Base-by-base conservation (phyloP, 2,113 vertebrate species). In the Aix galericulata region DNA sequence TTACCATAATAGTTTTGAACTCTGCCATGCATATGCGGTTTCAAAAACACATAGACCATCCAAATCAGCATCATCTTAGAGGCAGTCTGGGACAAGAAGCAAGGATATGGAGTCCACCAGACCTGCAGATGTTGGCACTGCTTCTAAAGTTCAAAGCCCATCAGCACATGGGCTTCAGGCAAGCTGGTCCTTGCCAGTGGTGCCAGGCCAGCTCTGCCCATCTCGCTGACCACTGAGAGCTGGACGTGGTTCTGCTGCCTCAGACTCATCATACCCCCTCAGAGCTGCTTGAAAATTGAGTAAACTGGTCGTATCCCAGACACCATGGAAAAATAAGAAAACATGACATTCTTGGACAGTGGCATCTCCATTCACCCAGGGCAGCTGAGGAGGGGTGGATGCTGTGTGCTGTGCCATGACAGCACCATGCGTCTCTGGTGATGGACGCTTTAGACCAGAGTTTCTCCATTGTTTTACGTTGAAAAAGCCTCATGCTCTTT, bases 381-480 rank as follows among this genome's bases (percentile, higher is more conserved):
- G 18, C 7, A 36, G 44, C 32, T 1, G 5, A n/a, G 58, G 55
- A 62, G 60, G 55, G 46, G 58, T 31, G 66, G 75, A 76, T 44
- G 38, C n/a, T 0, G 0, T 9, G n/a, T 2, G 22, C 48, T 50
- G 48, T 8, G 53, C 80, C 15, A 15, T 88, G 86, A 96, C 93
- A 95, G 95, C 48, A 32, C 53, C 53, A 92, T 92, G 96, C 86
- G 94, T 89, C 81, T 93, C 81, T 5, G 0, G 22, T 93, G 92
- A 95, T 86, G 86, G 92, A 92, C 81, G 94, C 91, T 93, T 94
- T 82, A 92, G 86, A 95, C 88, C 68, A 75, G 84, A 6, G 11
- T 56, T 74, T 86, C 73, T 93, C 88, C 31, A 22, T 42, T 72
- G 58, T 91, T 89, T 94, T 4, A 69, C 88, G 82, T 93, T 93